Conservation (phyloP, 2,113 vertebrate genomes). For the Plecturocebus donacophilus region DNA sequence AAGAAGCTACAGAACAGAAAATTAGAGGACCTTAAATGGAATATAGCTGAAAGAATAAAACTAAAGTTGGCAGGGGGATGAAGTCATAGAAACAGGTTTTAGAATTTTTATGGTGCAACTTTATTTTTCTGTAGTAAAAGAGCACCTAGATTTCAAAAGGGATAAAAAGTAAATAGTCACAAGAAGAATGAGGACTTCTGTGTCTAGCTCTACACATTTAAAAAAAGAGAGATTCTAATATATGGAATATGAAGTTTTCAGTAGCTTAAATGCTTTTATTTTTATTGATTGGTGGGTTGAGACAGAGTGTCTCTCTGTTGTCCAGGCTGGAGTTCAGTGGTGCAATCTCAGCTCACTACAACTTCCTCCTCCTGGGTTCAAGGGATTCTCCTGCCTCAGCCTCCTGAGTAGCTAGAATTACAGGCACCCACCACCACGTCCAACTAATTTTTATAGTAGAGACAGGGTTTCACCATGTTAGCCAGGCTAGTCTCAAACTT, state of each 20-base stretch:
- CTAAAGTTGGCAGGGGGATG: neutral
- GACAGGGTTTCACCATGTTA: no score
- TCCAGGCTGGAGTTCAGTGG: no score
- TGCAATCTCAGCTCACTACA: no score
- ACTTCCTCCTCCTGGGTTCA: no score
- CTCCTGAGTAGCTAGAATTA: no score
- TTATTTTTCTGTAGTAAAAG: neutral
- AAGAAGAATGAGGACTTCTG: neutral
- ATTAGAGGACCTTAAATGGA: neutral
- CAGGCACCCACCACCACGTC: no score
- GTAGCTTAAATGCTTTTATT: neutral
- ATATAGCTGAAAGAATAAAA: slow-evolving; percentile 9
- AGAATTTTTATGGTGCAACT: neutral
- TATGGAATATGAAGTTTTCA: neutral
- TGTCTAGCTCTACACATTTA: neutral
- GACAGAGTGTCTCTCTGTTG: no score
- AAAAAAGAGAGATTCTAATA: neutral
- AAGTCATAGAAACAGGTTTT: neutral
- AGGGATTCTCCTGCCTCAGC: no score
- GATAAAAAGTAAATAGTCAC: neutral
- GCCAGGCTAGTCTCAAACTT: no score
- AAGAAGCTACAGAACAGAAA: neutral
- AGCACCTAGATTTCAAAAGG: neutral
- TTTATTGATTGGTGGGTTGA: no score
- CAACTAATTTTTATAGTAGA: no score